Conservation (phyloP, 2,113 vertebrate genomes). For the Psettodes erumei region DNA sequence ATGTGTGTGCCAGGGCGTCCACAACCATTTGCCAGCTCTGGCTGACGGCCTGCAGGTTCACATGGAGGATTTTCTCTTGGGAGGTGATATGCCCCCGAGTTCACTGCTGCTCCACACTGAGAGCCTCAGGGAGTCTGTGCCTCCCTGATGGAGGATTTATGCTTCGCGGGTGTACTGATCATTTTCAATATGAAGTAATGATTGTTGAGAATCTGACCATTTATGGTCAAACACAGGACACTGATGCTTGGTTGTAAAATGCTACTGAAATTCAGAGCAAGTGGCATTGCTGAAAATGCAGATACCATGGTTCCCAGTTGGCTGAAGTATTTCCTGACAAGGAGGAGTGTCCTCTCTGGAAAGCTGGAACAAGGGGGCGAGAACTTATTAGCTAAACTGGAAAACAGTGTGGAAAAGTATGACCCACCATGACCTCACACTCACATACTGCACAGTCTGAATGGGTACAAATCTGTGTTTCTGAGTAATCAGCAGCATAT, state of each 20-base stretch:
- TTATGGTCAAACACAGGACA: constrained; percentile 5
- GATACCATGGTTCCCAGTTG: constrained; percentile 11
- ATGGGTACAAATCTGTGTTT: constrained; percentile 13
- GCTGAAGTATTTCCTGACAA: constrained; percentile 29
- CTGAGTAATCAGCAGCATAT: not conserved
- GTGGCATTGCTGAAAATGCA: constrained; percentile 17
- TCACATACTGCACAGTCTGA: not conserved
- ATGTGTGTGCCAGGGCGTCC: not conserved
- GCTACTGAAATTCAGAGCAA: constrained; percentile 18
- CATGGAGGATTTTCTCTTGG: constrained; percentile 38
- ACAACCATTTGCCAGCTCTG: not conserved
- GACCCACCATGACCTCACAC: not conserved
- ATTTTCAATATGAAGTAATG: not conserved
- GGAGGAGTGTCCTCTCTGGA: constrained; percentile 8
- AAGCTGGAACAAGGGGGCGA: not conserved
- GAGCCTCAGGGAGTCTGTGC: constrained; percentile 11
- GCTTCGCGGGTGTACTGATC: not conserved
- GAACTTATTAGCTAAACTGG: constrained; percentile 22
- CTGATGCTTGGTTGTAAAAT: constrained; percentile 11
- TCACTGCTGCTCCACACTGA: constrained; percentile 8
- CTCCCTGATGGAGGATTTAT: not conserved
- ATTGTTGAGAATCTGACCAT: not conserved
- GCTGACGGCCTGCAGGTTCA: constrained; percentile 16
- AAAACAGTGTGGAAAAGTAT: not conserved
- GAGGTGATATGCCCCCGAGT: constrained; percentile 1